phyloP scores from a whole-genome alignment of 2,888 invertebrate genomes.

The Digitonthophagus gazella region DNA sequence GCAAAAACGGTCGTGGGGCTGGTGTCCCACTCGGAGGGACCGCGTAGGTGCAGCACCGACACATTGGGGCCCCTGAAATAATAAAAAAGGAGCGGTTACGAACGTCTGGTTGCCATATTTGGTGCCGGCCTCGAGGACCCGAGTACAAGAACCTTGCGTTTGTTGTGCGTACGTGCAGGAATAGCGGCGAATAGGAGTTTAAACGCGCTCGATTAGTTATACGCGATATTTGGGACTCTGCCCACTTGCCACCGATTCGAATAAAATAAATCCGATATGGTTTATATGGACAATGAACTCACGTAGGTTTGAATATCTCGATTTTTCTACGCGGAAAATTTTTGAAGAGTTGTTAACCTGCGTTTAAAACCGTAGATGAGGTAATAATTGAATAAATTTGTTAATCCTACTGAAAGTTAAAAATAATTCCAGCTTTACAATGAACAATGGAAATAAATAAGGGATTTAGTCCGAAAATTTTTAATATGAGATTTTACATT shows the following conservation, averaged over 20 bases:
- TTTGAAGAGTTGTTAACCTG: neutral
- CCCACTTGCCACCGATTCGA: slow-evolving; percentile 8
- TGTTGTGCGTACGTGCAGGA: slow-evolving; percentile 1
- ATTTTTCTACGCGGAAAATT: neutral
- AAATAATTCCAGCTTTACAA: too few relatives aligned
- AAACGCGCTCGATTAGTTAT: neutral
- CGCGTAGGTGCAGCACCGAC: slow-evolving; percentile 57
- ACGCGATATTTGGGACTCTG: neutral
- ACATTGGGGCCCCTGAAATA: slow-evolving; percentile 56
- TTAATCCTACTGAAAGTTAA: too few relatives aligned
- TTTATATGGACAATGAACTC: slow-evolving; percentile 34
- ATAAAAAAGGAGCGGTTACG: slow-evolving; percentile 5
- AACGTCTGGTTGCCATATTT: slow-evolving; percentile 4
- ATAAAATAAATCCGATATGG: slow-evolving; percentile 18
- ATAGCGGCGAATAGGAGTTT: neutral
- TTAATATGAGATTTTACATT: too few relatives aligned
- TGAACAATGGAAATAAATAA: too few relatives aligned
- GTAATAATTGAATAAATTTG: too few relatives aligned
- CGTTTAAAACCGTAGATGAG: too few relatives aligned
- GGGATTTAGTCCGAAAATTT: too few relatives aligned
- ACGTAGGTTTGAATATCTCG: slow-evolving; percentile 2
- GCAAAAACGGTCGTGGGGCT: slow-evolving; percentile 47
- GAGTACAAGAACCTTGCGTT: slow-evolving; percentile 7
- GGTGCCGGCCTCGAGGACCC: slow-evolving; percentile 1
- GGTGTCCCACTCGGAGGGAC: slow-evolving; percentile 57